Conservation (phyloP, 2,113 vertebrate species). For the Elachura formosa region DNA sequence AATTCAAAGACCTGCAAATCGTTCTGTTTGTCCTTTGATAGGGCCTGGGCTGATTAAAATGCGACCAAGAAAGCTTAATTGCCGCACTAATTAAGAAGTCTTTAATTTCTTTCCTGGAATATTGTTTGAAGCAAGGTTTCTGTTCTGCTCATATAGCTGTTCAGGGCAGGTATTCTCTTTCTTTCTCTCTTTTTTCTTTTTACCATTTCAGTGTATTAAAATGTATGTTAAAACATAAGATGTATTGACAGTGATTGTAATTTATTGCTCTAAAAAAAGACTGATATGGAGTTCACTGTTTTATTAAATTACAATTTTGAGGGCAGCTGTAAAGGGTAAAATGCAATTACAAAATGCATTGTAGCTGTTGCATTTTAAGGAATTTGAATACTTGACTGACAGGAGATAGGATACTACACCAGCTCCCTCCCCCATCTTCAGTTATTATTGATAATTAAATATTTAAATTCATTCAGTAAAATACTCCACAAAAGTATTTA, state of each 20-base stretch:
- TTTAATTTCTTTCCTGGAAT: slow-evolving; percentile 84
- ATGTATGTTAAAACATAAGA: slow-evolving; percentile 32
- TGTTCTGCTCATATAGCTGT: slow-evolving; percentile 60
- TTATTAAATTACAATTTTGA: slow-evolving; percentile 59
- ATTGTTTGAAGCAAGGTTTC: slow-evolving; percentile 78
- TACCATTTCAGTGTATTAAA: slow-evolving; percentile 29
- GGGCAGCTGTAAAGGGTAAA: slow-evolving; percentile 58
- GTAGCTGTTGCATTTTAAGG: slow-evolving; percentile 63
- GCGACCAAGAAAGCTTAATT: slow-evolving; percentile 85
- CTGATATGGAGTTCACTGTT: slow-evolving; percentile 43
- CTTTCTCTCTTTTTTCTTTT: slow-evolving; percentile 17
- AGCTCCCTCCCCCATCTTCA: neutral
- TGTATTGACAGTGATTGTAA: slow-evolving; percentile 56
- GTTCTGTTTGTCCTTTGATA: slow-evolving; percentile 88
- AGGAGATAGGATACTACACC: slow-evolving; percentile 26
- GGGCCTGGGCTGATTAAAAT: slow-evolving; percentile 84
- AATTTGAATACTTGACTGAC: slow-evolving; percentile 62
- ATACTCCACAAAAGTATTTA: neutral
- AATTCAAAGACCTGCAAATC: slow-evolving; percentile 86
- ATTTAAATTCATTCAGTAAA: slow-evolving; percentile 40
- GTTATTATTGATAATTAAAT: slow-evolving; percentile 60
- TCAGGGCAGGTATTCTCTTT: slow-evolving; percentile 67
- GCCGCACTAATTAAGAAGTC: slow-evolving; percentile 86
- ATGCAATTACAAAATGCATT: slow-evolving; percentile 61
- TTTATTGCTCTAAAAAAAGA: slow-evolving; percentile 59